Base-by-base conservation (phyloP, 2,888 invertebrate species). In the Stenchaetothrips biformis region DNA sequence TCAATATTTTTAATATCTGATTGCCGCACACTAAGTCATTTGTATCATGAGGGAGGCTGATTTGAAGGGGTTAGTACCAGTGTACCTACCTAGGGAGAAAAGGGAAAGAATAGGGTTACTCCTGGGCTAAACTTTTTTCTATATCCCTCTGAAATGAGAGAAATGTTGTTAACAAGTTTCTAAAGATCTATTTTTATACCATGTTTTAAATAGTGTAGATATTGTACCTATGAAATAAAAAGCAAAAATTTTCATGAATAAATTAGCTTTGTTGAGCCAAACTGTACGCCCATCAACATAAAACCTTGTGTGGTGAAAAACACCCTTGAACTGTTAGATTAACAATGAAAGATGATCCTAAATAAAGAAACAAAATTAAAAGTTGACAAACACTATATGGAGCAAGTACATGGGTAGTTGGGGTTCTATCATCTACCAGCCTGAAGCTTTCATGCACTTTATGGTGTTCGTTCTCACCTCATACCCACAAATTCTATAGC, bases 401-500 rank as follows among this genome's bases (percentile, higher is more conserved):
- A 74, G 67, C 67, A 74, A 74, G 67, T 74, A 74, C 67, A 25
- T 74, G 67, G 67, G 67, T 74, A 25, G 11, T 74, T 74, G 67
- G 67, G 37, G 67, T 25, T 74, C 67, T 74, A 74, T 74, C 25
- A 59, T 74, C 67, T 74, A 74, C 67, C 67, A 21, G 67, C 67
- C 67, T 74, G 21, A 74, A 74, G 67, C 67, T 74, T 74, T 74
- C 67, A 74, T 74, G 67, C 67, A 74, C 67, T 21, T 74, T 74
- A 74, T 25, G 67, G 67, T 25, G 18, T 67, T 74, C 67, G 67
- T 74, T 25, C 67, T 74, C 67, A 74, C 67, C 67, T 74, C 67
- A 74, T 25, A 74, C 67, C 67, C 67, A 74, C 67, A 74, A 74
- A 74, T 74, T 74, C 67, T 74, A 74, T 74, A 74, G 67, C 67